Conservation (phyloP, 2,888 invertebrate genomes). For the Slavum lentiscoides region DNA sequence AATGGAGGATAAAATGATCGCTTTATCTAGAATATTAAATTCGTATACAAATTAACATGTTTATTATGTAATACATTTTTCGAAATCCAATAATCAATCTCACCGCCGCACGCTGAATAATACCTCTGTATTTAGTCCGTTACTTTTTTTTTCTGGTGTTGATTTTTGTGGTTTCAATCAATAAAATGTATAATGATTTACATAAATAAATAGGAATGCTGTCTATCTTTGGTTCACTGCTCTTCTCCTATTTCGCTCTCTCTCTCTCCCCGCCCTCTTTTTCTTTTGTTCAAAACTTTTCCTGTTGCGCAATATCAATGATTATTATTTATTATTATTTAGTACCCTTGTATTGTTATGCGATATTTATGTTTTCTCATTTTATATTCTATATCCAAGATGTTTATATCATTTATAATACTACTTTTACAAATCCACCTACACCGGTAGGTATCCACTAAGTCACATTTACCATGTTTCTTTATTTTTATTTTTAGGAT, state of each 20-base stretch:
- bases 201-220: conserved; percentile 10
- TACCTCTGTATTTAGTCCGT: neutral
- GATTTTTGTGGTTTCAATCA: conserved; percentile 4
- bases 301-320: neutral
- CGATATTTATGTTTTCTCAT: conserved; percentile 9
- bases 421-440: conserved; percentile 11
- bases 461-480: conserved; percentile 3
- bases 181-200: conserved; percentile 1
- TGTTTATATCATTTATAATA: conserved; percentile 15
- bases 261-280: neutral
- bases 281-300: conserved; percentile 23
- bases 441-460: neutral
- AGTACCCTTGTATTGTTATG: conserved; percentile 14
- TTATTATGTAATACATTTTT: neutral
- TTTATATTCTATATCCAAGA: neutral
- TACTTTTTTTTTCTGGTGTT: neutral
- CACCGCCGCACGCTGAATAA: neutral
- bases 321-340: conserved; percentile 35
- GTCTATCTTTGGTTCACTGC: conserved; percentile 9
- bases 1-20: neutral
- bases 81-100: neutral
- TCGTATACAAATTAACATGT: no score
- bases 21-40: neutral
- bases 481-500: conserved; percentile 19
- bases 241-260: neutral